Percentiles rank a stretch among this genome's conserved stretches.
Conservation (phyloP, 2,113 vertebrate genomes). For the Ceuthmochares aereus region DNA sequence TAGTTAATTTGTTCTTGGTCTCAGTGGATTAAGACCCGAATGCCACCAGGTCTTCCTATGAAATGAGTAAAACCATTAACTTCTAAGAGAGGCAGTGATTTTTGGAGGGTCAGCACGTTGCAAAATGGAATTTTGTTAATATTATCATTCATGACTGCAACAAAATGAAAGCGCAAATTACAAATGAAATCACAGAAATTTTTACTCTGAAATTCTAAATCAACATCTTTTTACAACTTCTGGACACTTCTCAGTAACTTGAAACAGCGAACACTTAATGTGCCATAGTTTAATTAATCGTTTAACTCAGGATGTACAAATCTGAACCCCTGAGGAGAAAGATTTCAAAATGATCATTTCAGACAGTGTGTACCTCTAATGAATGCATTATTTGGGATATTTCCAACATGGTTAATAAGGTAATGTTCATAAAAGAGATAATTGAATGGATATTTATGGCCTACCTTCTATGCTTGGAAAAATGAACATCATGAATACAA, state of each 20-base stretch:
- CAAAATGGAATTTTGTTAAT: slow-evolving; percentile 21
- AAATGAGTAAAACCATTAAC: neutral
- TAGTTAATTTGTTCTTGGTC: neutral
- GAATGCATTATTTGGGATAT: slow-evolving; percentile 61
- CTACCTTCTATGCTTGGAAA: slow-evolving; percentile 15
- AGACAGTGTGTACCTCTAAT: slow-evolving; percentile 44
- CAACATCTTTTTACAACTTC: slow-evolving; percentile 12
- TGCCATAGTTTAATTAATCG: slow-evolving; percentile 42
- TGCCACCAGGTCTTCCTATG: neutral
- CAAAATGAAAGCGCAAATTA: slow-evolving; percentile 20
- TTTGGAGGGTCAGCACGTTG: neutral
- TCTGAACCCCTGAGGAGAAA: neutral
- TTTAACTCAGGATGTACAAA: slow-evolving; percentile 57
- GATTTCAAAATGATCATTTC: slow-evolving; percentile 54
- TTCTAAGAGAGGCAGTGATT: neutral
- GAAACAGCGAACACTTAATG: neutral
- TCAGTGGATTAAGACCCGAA: neutral
- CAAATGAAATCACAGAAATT: slow-evolving; percentile 16
- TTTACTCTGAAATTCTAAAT: neutral
- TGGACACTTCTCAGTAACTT: slow-evolving; percentile 22
- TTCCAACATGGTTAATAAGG: slow-evolving; percentile 63
- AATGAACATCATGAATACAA: neutral
- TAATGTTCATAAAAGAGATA: slow-evolving; percentile 53
- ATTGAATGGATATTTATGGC: slow-evolving; percentile 25
- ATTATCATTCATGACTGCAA: neutral